Percentiles rank a stretch among this genome's conserved stretches.
phyloP scores from a whole-genome alignment of 2,888 invertebrate species.

The Piscicola geometra region DNA sequence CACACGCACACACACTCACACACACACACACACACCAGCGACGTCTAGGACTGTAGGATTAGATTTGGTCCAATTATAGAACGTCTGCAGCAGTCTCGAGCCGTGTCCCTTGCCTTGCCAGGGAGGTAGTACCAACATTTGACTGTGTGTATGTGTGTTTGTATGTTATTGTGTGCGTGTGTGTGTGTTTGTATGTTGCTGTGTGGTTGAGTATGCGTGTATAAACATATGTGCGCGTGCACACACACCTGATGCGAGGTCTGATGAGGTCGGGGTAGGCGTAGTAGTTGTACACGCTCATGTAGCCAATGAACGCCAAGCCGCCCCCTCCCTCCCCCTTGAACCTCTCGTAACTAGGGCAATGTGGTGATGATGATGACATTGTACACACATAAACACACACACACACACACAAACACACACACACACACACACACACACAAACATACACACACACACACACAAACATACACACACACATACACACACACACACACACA shows the following conservation, averaged over 20 bases:
- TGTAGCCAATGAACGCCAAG: slow-evolving; percentile 78
- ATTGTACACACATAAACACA: not conserved
- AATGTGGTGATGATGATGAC: not conserved
- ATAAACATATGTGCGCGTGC: not conserved
- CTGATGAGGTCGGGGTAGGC: slow-evolving; percentile 81
- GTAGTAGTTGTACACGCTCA: slow-evolving; percentile 88
- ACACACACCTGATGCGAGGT: slow-evolving; percentile 67
- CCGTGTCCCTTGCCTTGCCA: slow-evolving; percentile 82
- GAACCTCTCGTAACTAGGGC: slow-evolving; percentile 49
- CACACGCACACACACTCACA: not conserved
- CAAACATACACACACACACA: slow-evolving; percentile 3
- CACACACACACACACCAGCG: slow-evolving; percentile 61
- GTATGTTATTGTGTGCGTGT: not conserved
- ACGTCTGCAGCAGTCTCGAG: slow-evolving; percentile 67
- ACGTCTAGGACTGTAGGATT: slow-evolving; percentile 65
- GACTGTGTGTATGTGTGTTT: slow-evolving; percentile 61
- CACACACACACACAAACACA: not conserved
- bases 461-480: not conserved
- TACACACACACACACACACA: slow-evolving; percentile 15
- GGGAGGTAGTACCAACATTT: slow-evolving; percentile 85
- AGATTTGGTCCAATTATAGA: slow-evolving; percentile 62
- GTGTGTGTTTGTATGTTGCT: not conserved
- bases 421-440: not conserved
- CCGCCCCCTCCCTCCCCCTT: slow-evolving; percentile 56
- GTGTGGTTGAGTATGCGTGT: not conserved